These are phyloP conservation scores for Triplophysa dalaica DNA, from an alignment of 2,113 vertebrate species.

Conservation along the genomic window DNA sequence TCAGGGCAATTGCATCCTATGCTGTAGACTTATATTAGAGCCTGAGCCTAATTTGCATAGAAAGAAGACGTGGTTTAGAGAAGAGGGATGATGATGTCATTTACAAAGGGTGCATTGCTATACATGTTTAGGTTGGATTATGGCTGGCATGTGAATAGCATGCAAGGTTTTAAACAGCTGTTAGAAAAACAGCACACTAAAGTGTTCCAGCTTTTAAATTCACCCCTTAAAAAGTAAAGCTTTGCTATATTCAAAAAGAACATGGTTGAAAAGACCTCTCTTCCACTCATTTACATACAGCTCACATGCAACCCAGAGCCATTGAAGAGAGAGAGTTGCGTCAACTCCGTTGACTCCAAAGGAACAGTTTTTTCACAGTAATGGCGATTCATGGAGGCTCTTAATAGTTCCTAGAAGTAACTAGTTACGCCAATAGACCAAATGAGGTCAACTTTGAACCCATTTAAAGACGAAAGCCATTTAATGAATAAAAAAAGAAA, in stretches of 20 bases:
- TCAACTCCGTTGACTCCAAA: too few relatives aligned
- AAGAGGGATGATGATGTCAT: not conserved
- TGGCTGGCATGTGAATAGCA: not conserved
- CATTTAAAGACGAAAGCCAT: too few relatives aligned
- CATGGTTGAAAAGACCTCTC: conserved; percentile 58
- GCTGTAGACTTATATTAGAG: too few relatives aligned
- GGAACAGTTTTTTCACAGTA: too few relatives aligned
- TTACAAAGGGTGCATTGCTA: not conserved
- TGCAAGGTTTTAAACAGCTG: not conserved
- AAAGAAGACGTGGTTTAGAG: not conserved
- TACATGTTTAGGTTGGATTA: not conserved
- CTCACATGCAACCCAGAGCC: conserved; percentile 20
- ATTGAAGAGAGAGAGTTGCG: too few relatives aligned
- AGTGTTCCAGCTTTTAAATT: conserved; percentile 15
- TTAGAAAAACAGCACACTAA: not conserved
- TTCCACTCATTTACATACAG: not conserved
- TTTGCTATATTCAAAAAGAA: conserved; percentile 53
- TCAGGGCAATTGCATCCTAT: too few relatives aligned
- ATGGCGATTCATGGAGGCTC: too few relatives aligned
- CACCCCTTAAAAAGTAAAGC: not conserved
- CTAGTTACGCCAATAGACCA: too few relatives aligned
- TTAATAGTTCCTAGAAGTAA: too few relatives aligned
- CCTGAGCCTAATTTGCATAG: not conserved
- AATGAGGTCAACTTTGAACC: too few relatives aligned
- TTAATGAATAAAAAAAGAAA: too few relatives aligned